Base-by-base conservation (phyloP, 2,888 invertebrate genomes). In the Dicranocentrus wangi region DNA sequence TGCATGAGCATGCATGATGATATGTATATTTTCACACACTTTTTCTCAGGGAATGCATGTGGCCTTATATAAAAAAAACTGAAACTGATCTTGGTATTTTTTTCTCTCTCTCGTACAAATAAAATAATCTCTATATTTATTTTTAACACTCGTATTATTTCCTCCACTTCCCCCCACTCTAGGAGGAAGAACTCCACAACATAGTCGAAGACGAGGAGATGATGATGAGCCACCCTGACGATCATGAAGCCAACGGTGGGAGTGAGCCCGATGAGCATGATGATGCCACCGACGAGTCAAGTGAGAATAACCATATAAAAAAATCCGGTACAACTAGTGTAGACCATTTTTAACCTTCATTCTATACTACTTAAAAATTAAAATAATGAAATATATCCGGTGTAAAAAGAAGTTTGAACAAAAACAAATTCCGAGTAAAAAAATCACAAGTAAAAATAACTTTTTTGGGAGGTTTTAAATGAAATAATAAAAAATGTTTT, bases 181-280 rank as follows among this genome's bases (percentile, higher is more conserved):
- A 71, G 71, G 60, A 71, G 5, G 71, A 71, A n/a, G 71, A 71
- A 17, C 32, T 32, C 32, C 32, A 43, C 55, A 13, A 17, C 15
- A 3, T n/a, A 1, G 70, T 58, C 32, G 53, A 28, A 27, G 69
- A 69, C 42, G 70, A 70, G 5, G 58, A 70, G 8, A 28, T 15
- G 5, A 55, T 55, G 21, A 17, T 1, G 8, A 39, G 8, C 23
- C 15, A n/a, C n/a, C 19, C 15, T 19, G 43, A 51, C 32, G 32
- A 32, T 7, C 19, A 10, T 53, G 53, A 53, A 53, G 19, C 17
- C 21, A 51, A 17, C 25, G 47, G 61, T 15, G 28, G 5, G 2
- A 17, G 17, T 27, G 5, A 3, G 5, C 23, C 21, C 5, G 23
- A 7, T 3, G 58, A 58, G 13, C 21, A 13, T 5, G 19, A 51